Percentiles rank a stretch among this genome's conserved stretches.
Evolutionary conservation across 2,888 invertebrate species (phyloP).

Genomic region (Coleophora deauratella): DNA sequence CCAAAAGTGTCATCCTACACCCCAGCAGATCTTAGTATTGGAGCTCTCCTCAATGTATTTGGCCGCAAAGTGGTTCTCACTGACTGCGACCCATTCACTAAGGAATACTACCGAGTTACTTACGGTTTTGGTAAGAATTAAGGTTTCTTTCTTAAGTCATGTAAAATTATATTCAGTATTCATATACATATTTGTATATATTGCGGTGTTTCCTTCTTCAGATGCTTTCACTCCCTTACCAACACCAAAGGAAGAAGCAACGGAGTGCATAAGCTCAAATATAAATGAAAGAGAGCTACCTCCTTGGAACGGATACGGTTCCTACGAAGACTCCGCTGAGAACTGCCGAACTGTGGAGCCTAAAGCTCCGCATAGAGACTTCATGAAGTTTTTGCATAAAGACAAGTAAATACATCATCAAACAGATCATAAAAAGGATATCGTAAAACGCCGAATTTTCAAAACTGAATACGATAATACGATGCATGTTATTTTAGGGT

Average conservation of each 20-base stretch:
- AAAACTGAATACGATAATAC: no score
- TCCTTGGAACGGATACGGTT: constrained; percentile 94
- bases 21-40: constrained; percentile 87
- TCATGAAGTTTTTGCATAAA: constrained; percentile 85
- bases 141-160: neutral
- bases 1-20: constrained; percentile 63
- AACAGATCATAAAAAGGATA: neutral
- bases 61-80: constrained; percentile 86
- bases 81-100: constrained; percentile 90
- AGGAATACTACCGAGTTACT: constrained; percentile 85
- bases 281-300: constrained; percentile 75
- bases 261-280: constrained; percentile 35
- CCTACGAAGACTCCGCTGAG: constrained; percentile 90
- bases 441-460: neutral
- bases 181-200: neutral
- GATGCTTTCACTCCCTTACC: constrained; percentile 78
- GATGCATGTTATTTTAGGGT: constrained; percentile 48
- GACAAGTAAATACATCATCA: constrained; percentile 74
- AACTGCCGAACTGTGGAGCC: constrained; percentile 89
- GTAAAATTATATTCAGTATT: neutral
- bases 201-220: constrained; percentile 25
- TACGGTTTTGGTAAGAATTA: constrained; percentile 72
- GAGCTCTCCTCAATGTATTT: constrained; percentile 85
- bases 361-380: constrained; percentile 83
- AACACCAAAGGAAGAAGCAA: constrained; percentile 50